Base-by-base conservation (phyloP, 2,888 invertebrate genomes). In the Caenorhabditis becei region DNA sequence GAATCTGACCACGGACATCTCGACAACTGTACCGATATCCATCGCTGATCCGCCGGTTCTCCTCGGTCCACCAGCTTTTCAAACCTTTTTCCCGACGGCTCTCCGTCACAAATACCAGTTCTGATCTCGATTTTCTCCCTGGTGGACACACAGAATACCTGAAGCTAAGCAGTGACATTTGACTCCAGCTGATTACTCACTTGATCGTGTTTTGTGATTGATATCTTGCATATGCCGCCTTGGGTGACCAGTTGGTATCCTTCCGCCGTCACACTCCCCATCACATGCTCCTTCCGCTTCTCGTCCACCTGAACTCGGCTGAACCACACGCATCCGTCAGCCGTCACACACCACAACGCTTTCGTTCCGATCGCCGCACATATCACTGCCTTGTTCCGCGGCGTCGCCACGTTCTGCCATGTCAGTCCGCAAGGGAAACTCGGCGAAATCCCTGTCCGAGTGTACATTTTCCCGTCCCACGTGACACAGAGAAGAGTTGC, bases 381-480 rank as follows among this genome's bases (percentile, higher is more conserved):
- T 18, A 80, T 82, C 0, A 82, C 79, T 11, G 83, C 71, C 20
- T 62, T 62, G 11, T 66, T 67, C 5, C 59, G 35, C 0, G 85
- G 85, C 11, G 81, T 79, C 16, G 69, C 47, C 1, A 85, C 32
- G 24, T 32, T 59, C 1, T 70, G 47, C 84, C 83, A 84, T 1
- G 59, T 47, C 3, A 62, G 44, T 16, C 83, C 83, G 11, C 26
- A 54, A 11, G 69, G 70, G 51, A 20, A 53, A 8, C 16, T 41
- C 7, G 18, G 49, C 23, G 70, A 51, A 11, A 85, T 78, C 35
- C 82, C 83, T 18, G 28, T 59, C 11, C 85, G 63, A 32, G 41
- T 28, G 56, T 53, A 85, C 71, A 85, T 65, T 56, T 77, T 85
- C 2, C 85, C 86, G 32, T 83, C 83, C 83, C 82, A 84, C 14